Percentiles rank a stretch among this genome's conserved stretches.
Evolutionary conservation across 1,140 invertebrate genomes (phyloP).

Genomic region (Cataglyphis hispanica): DNA sequence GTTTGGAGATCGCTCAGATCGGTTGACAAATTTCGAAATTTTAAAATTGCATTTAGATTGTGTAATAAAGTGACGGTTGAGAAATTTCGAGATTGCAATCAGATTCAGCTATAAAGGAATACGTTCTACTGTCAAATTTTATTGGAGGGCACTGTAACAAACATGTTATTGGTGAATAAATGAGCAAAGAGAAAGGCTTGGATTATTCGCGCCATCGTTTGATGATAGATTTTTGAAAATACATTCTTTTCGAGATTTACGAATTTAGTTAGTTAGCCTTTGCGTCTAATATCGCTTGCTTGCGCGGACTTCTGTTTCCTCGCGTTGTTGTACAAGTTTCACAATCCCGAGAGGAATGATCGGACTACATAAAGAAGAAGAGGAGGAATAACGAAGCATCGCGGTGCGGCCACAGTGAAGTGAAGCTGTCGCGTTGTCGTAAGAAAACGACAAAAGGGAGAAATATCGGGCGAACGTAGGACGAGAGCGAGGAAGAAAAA

Average conservation of each 20-base stretch:
- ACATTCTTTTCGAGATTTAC: not conserved
- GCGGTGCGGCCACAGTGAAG: slow-evolving; percentile 10
- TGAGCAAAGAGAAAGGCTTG: not conserved
- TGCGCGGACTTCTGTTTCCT: not conserved
- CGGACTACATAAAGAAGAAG: slow-evolving; percentile 29
- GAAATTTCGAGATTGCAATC: slow-evolving; percentile 17
- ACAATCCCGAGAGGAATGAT: slow-evolving; percentile 63
- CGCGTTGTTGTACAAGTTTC: not conserved
- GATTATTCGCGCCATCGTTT: no score
- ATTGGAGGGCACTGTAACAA: not conserved
- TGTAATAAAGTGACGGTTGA: not conserved
- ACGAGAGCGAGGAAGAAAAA: slow-evolving; percentile 69
- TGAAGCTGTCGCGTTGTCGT: slow-evolving; percentile 44
- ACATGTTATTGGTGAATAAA: not conserved
- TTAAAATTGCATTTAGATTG: not conserved
- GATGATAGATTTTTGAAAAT: not conserved
- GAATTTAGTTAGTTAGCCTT: not conserved
- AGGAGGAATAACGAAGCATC: slow-evolving; percentile 68
- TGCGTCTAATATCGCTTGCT: not conserved
- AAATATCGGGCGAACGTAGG: slow-evolving; percentile 68
- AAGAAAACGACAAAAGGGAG: slow-evolving; percentile 76
- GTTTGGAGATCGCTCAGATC: not conserved
- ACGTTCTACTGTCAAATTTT: not conserved
- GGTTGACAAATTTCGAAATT: slow-evolving; percentile 31
- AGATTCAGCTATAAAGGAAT: not conserved